A percentile compares a stretch with the other conserved stretches of the same genome.
Evolutionary conservation across 1,140 invertebrate genomes (phyloP).

Genomic region (Lysiphlebus fabarum): DNA sequence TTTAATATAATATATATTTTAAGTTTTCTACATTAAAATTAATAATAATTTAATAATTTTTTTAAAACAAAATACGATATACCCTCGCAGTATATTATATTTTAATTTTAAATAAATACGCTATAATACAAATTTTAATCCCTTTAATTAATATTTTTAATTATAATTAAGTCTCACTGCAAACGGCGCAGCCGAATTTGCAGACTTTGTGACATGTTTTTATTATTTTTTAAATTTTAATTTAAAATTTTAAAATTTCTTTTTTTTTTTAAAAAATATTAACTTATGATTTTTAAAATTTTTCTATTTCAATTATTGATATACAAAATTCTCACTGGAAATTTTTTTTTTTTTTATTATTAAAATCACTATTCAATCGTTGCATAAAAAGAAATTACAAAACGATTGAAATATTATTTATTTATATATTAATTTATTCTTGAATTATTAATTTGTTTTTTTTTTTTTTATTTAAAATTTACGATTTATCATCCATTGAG

Average conservation of each 20-base stretch:
- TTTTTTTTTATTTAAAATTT: constrained; percentile 20
- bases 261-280: too few relatives aligned
- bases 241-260: constrained; percentile 9
- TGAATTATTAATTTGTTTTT: constrained; percentile 4
- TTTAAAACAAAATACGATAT: constrained; percentile 17
- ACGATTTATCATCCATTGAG: constrained; percentile 55
- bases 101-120: constrained; percentile 49
- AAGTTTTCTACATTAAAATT: constrained; percentile 35
- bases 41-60: constrained; percentile 48
- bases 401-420: background rate
- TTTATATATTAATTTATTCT: constrained; percentile 4
- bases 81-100: background rate
- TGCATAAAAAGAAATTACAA: constrained; percentile 1
- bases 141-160: background rate
- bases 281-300: too few relatives aligned
- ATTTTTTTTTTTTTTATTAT: background rate
- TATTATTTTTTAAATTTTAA: background rate
- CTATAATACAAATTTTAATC: constrained; percentile 42
- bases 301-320: too few relatives aligned
- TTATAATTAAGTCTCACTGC: constrained; percentile 5
- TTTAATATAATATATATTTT: constrained; percentile 38
- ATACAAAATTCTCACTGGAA: background rate
- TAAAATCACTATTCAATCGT: background rate
- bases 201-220: constrained; percentile 12
- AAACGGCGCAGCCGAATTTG: constrained; percentile 15